phyloP scores from a whole-genome alignment of 2,797 vertebrate genomes.

The Cynopterus sphinx region DNA sequence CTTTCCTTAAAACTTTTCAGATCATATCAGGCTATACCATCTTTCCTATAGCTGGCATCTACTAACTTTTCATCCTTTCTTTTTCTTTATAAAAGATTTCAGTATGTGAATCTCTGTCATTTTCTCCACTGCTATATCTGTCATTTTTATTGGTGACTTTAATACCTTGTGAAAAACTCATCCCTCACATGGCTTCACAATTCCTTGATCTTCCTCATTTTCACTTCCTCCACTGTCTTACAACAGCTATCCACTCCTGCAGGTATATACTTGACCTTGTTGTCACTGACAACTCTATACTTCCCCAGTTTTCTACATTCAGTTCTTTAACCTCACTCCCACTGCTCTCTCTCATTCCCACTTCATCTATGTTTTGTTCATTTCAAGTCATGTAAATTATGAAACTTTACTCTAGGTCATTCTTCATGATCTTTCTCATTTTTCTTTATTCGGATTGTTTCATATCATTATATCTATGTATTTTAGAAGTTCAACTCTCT shows the following conservation, averaged over 20 bases:
- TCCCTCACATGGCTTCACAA: not conserved
- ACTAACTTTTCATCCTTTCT: not conserved
- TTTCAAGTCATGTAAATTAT: not conserved
- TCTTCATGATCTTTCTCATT: not conserved
- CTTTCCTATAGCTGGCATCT: not conserved
- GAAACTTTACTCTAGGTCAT: not conserved
- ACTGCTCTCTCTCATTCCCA: not conserved
- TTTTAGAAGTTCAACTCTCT: not conserved
- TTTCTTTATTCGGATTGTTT: not conserved
- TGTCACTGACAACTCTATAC: not conserved
- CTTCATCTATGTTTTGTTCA: not conserved
- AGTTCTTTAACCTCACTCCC: not conserved
- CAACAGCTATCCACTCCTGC: not conserved
- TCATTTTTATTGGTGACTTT: not conserved
- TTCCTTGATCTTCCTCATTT: not conserved
- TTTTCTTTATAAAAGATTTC: not conserved
- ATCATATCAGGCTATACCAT: not conserved
- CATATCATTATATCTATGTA: not conserved
- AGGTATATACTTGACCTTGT: not conserved
- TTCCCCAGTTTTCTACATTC: not conserved
- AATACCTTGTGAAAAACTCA: not conserved
- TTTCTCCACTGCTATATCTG: not conserved
- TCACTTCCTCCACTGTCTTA: not conserved
- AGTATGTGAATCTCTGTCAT: not conserved
- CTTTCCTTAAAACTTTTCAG: not conserved